Percentiles rank a stretch among this genome's conserved stretches.
Evolutionary conservation across 2,797 vertebrate genomes (phyloP).

Genomic region (Pteropus rufus): DNA sequence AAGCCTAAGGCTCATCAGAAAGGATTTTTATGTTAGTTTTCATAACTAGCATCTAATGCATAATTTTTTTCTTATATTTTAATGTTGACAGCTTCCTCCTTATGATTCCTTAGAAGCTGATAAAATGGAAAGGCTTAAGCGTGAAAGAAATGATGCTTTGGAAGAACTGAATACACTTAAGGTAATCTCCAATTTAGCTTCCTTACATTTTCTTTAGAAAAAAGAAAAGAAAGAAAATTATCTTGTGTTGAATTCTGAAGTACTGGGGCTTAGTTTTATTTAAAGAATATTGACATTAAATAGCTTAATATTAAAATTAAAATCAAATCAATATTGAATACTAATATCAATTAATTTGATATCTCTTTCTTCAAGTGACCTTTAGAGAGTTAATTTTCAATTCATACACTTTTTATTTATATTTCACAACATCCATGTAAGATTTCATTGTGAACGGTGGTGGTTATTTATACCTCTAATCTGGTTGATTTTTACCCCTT

Average conservation of each 20-base stretch:
- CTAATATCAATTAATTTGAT: not conserved
- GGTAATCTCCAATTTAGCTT: slow-evolving; percentile 81
- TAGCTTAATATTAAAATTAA: not conserved
- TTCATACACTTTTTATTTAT: not conserved
- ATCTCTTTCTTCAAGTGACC: not conserved
- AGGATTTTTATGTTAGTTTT: slow-evolving; percentile 38
- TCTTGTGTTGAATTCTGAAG: not conserved
- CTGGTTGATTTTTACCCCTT: not conserved
- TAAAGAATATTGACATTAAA: not conserved
- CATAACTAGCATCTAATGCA: not conserved
- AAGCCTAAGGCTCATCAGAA: not conserved
- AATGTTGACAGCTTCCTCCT: slow-evolving; percentile 81
- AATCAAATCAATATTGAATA: not conserved
- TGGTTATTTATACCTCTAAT: not conserved
- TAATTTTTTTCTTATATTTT: slow-evolving; percentile 36
- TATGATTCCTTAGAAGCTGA: slow-evolving; percentile 86
- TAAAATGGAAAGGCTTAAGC: slow-evolving; percentile 87
- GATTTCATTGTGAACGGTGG: not conserved
- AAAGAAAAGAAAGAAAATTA: not conserved
- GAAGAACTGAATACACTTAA: slow-evolving; percentile 89
- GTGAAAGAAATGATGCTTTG: slow-evolving; percentile 89
- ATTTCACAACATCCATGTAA: not conserved
- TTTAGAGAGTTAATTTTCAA: not conserved
- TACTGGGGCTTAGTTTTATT: not conserved
- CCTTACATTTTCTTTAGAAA: not conserved